Base-by-base conservation (phyloP, 2,888 invertebrate genomes). In the Tenthredo mesomela region DNA sequence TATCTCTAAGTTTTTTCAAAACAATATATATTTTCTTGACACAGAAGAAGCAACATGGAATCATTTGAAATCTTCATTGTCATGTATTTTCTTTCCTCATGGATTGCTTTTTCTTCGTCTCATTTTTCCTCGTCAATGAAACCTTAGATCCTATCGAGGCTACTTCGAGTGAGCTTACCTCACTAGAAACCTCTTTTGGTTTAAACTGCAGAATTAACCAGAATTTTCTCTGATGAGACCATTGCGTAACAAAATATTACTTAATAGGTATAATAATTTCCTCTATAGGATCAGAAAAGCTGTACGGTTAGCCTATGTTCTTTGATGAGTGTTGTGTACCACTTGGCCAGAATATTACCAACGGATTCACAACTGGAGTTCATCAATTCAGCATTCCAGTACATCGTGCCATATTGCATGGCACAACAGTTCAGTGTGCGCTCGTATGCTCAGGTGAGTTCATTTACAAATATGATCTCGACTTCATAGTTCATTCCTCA, bases 391-490 rank as follows among this genome's bases (percentile, higher is more conserved):
- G 94, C 95, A 0, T 92, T 97, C 87, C 92, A 95, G 65, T 92
- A 93, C n/a, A 92, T 97, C 7, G 90, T 97, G 15, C 95, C 96
- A 0, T 96, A 96, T 93, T 96, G 97, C 54, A 97, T 98, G 96
- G 97, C 97, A 0, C 97, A 98, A 85, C 95, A 97, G 91, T 98
- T 97, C 92, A 96, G 95, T 88, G 95, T 97, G 6, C 94, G 98
- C 70, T 94, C 97, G 1, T 95, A 96, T 90, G 96, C 97, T 1
- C 98, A 98, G 93, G 96, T 96, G 90, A 88, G 21, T 12, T n/a
- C 4, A n/a, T 21, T 73, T 18, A n/a, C 9, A 15, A 71, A 73
- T 73, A n/a, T 54, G 9, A 70, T 70, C 37, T 70, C 9, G n/a
- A 70, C 37, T n/a, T 15, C n/a, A n/a, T n/a, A n/a, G n/a, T n/a